A percentile compares a stretch with the other conserved stretches of the same genome.
phyloP scores from a whole-genome alignment of 2,113 vertebrate genomes.

The Nerophis ophidion region DNA sequence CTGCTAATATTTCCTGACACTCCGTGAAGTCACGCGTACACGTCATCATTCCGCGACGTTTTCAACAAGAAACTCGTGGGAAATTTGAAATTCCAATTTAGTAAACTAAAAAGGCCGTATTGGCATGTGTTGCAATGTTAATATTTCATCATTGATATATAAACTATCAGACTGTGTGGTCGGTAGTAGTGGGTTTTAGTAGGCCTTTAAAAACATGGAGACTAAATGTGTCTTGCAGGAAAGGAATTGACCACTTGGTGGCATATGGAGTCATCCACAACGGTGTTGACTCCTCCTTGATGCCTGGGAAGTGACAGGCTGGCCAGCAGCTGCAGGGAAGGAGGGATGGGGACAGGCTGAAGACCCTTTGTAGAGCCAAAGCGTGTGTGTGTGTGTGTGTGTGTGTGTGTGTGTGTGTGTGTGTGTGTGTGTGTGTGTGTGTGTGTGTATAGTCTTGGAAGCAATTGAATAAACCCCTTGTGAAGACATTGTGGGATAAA shows the following conservation, averaged over 20 bases:
- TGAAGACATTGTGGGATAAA: slow-evolving; percentile 17
- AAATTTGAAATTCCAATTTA: no score
- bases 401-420: no score
- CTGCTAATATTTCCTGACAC: no score
- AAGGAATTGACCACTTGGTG: slow-evolving; percentile 53
- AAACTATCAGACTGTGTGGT: no score
- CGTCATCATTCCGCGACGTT: no score
- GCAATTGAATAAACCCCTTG: slow-evolving; percentile 3
- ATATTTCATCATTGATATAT: no score
- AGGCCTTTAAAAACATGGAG: background rate
- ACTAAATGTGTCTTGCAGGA: slow-evolving; percentile 22
- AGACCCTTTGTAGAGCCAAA: slow-evolving; percentile 44
- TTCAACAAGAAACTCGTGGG: no score
- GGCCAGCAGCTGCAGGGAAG: slow-evolving; percentile 62
- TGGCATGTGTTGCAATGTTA: no score
- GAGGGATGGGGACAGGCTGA: slow-evolving; percentile 52
- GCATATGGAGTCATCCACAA: slow-evolving; percentile 45
- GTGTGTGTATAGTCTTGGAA: slow-evolving; percentile 31
- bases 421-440: slow-evolving; percentile 39
- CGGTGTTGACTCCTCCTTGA: slow-evolving; percentile 27
- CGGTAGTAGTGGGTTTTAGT: no score
- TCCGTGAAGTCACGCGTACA: no score
- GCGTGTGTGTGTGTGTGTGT: slow-evolving; percentile 42
- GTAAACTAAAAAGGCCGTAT: no score
- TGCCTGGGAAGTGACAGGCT: slow-evolving; percentile 62